Evolutionary conservation across 2,888 invertebrate genomes (phyloP).

Genomic region (Cataglyphis rosenhaueri): DNA sequence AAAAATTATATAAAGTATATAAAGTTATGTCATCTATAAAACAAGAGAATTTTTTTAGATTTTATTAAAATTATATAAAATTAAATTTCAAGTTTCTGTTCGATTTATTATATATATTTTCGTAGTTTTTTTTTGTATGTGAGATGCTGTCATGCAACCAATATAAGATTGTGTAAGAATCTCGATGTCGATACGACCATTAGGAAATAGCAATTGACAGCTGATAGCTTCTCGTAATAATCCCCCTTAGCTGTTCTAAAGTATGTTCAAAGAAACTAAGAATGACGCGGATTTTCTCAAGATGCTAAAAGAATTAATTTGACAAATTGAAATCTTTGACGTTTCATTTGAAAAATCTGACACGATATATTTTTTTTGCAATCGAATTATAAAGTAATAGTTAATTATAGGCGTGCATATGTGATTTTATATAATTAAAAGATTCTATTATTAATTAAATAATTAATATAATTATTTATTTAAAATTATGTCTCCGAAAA

Average conservation of each 20-base stretch:
- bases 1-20: background rate
- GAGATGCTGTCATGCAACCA: background rate
- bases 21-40: background rate
- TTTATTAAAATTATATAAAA: background rate
- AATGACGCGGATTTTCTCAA: constrained; percentile 14
- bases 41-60: background rate
- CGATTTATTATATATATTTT: background rate
- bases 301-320: constrained; percentile 25
- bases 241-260: background rate
- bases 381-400: background rate
- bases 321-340: constrained; percentile 10
- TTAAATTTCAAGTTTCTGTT: background rate
- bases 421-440: background rate
- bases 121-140: background rate
- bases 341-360: background rate
- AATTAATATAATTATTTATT: background rate
- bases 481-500: background rate
- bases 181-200: constrained; percentile 26
- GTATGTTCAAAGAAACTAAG: constrained; percentile 10
- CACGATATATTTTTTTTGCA: background rate
- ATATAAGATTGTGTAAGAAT: background rate
- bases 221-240: constrained; percentile 36
- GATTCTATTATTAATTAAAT: background rate
- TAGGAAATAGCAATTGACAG: constrained; percentile 34
- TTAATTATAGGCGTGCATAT: background rate